Evolutionary conservation across 1,140 invertebrate genomes (phyloP), one percentile per base, ranked within the genome.

Genomic region (Mamestra configurata): DNA sequence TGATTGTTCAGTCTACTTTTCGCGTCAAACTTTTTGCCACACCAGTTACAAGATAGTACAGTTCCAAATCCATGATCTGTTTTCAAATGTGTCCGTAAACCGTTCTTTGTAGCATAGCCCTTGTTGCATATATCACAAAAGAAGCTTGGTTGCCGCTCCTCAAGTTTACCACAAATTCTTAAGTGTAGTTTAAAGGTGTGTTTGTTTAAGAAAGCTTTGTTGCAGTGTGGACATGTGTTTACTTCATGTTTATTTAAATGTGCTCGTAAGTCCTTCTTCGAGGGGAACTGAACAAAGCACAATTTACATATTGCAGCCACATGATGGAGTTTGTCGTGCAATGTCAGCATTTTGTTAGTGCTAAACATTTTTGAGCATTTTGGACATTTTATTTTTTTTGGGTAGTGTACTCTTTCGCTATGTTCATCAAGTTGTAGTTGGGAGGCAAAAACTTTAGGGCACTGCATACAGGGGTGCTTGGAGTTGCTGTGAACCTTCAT

Each of bases 71-170:
- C 87, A 83, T 94, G 92, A 24, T 88, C 85, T 0, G 75, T 88
- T 77, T 87, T 89, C 53, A 93, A 78, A 85, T 93, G 92, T n/a
- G 87, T 80, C 4, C 85, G 79, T 22, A 93, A 64, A 35, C 87
- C 83, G 75, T 86, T 89, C 68, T 93, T 93, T 6, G 81, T 73
- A 6, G 83, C 75, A 73, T 89, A 93, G 43, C 82, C 82, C 76
- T 91, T 92, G 1, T 82, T 82, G 55, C 92, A 93, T 40, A 94
- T 88, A 81, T 93, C 91, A 87, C 92, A 93, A 66, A 86, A 88
- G 43, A 90, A 91, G 57, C 79, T 85, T 37, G 80, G 66, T 27
- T 71, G 27, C 35, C 84, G 85, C 7, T 82, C 72, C 7, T 82
- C 64, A 10, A 27, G 53, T 8, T 78, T 85, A 8, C 89, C 87